phyloP scores from a whole-genome alignment of 2,113 vertebrate genomes.

The Aspidoscelis tigris region DNA sequence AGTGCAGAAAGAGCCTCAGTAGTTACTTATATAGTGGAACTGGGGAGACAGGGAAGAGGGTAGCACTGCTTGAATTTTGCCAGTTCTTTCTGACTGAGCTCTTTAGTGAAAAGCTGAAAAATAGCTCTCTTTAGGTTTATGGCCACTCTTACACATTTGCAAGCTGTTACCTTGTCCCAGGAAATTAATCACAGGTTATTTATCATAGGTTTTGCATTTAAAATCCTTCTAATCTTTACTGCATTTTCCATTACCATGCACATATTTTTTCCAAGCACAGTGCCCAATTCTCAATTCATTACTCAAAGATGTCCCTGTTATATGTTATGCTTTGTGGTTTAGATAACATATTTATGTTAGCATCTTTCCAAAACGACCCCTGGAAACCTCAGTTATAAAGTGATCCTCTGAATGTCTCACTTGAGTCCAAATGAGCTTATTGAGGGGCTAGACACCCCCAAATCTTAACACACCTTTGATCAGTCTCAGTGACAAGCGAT shows the following conservation, averaged over 20 bases:
- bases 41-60: too few relatives aligned
- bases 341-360: neutral
- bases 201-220: neutral
- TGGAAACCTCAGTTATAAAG: neutral
- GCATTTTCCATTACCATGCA: constrained; percentile 1
- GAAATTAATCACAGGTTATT: neutral
- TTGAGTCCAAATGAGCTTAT: neutral
- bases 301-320: neutral
- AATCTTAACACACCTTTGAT: too few relatives aligned
- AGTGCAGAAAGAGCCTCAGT: too few relatives aligned
- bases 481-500: neutral
- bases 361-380: neutral
- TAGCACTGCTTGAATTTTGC: neutral
- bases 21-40: too few relatives aligned
- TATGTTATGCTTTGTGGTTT: neutral
- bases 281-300: constrained; percentile 1
- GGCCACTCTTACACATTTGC: constrained; percentile 2
- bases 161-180: neutral
- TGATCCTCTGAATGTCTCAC: neutral
- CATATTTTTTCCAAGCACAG: neutral
- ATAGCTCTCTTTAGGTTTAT: neutral
- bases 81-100: neutral
- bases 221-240: constrained; percentile 17
- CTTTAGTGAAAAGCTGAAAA: neutral
- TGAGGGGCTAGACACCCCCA: too few relatives aligned